A percentile compares a stretch with the other conserved stretches of the same genome.
Evolutionary conservation across 2,797 vertebrate genomes (phyloP).

Genomic region (Scyliorhinus canicula): DNA sequence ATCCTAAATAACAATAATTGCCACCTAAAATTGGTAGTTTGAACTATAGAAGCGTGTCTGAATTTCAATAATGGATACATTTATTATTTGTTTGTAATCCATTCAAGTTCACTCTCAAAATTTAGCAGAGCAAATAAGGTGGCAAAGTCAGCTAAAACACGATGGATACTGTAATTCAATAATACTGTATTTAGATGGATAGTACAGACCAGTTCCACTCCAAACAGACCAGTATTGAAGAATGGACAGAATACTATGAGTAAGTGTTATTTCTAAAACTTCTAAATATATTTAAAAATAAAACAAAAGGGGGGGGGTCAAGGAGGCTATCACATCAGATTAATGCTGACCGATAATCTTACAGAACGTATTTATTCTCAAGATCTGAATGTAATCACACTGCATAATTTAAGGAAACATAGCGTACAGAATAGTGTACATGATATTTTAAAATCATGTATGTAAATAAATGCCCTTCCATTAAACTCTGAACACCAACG

Average conservation of each 20-base stretch:
- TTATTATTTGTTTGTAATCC: neutral
- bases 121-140: neutral
- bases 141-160: neutral
- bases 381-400: too few relatives aligned
- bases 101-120: neutral
- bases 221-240: neutral
- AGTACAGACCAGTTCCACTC: neutral
- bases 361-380: neutral
- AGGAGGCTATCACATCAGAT: neutral
- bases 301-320: neutral
- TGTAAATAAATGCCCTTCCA: neutral
- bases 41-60: neutral
- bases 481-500: neutral
- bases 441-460: neutral
- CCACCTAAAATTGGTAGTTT: neutral
- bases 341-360: neutral
- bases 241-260: neutral
- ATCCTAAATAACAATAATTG: neutral
- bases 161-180: neutral
- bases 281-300: neutral
- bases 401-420: neutral
- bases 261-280: neutral
- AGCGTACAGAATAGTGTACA: neutral
- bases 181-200: neutral
- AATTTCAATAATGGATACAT: neutral